Base-by-base conservation (phyloP, 1,140 invertebrate species). In the Parasteatoda tepidariorum region DNA sequence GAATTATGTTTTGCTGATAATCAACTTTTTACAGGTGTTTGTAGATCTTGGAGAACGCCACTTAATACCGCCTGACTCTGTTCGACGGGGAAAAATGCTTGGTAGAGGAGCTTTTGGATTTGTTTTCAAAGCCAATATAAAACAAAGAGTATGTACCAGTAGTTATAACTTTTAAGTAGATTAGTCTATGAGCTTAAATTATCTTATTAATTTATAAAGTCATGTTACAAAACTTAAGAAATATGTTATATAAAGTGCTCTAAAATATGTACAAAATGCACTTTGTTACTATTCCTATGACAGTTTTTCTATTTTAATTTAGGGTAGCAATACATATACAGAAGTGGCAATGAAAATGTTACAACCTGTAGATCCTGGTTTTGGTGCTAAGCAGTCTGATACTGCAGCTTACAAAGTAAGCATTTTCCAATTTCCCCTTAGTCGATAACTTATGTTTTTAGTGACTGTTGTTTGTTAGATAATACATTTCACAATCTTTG, bases 91-190 rank as follows among this genome's bases (percentile, higher is more conserved):
- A 0, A 92, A 92, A 82, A 90, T 96, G 87, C 86, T 98, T n/a
- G 98, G 98, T 0, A 92, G 97, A 41, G 98, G 98, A 0, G 97
- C 97, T 0, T 99, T 99, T 91, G 98, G 98, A 0, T 97, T 98
- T 88, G 98, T 99, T 0, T 98, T 97, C 88, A 93, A 94, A 87
- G 97, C 92, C 22, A 92, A 91, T 2, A 94, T 95, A 89, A 92
- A 93, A 79, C 85, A 83, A 54, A 82, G 75, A 33, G 86, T 87
- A 83, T 33, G 83, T 79, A 70, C 9, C 3, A 78, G 3, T 78
- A 31, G 9, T 30, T 75, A 15, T 33, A 41, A n/a, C 28, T 31
- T 73, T 11, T 75, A 73, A 11, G 15, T 5, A 55, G 74, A n/a
- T n/a, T n/a, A n/a, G n/a, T n/a, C n/a, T n/a, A n/a, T n/a, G n/a